These are phyloP conservation scores for Stenichneumon culpator DNA, from an alignment of 2,888 invertebrate genomes.

Conservation along the genomic window DNA sequence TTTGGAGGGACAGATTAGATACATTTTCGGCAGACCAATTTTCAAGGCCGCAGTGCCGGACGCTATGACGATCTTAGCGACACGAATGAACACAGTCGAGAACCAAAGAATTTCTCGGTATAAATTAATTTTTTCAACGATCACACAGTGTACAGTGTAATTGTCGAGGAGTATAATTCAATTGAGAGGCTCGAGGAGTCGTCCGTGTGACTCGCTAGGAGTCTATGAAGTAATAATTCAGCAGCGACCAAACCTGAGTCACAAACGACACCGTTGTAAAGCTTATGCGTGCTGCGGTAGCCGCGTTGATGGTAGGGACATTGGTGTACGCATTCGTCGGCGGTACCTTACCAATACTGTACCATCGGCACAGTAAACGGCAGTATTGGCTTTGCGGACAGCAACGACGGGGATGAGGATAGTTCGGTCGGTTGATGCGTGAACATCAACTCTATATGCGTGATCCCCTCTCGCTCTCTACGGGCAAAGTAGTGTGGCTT, in stretches of 20 bases:
- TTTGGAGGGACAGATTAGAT: background rate
- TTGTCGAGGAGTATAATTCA: background rate
- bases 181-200: background rate
- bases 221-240: constrained; percentile 2
- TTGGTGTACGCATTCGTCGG: background rate
- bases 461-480: constrained; percentile 46
- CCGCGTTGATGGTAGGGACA: background rate
- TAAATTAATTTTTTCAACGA: background rate
- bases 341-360: background rate
- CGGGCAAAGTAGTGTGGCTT: constrained; percentile 20
- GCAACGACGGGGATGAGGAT: constrained; percentile 31
- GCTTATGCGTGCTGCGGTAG: constrained; percentile 17
- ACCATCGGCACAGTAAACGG: background rate
- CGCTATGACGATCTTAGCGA: background rate
- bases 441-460: constrained; percentile 21
- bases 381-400: constrained; percentile 37
- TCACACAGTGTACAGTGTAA: background rate
- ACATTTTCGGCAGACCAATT: background rate
- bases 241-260: constrained; percentile 1
- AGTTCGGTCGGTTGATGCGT: constrained; percentile 29
- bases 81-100: background rate
- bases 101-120: background rate
- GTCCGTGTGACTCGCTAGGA: background rate
- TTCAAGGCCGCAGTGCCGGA: too few species aligned
- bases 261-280: constrained; percentile 13